Evolutionary conservation across 1,140 invertebrate genomes (phyloP).

Genomic region (Drosophila malerkotliana): DNA sequence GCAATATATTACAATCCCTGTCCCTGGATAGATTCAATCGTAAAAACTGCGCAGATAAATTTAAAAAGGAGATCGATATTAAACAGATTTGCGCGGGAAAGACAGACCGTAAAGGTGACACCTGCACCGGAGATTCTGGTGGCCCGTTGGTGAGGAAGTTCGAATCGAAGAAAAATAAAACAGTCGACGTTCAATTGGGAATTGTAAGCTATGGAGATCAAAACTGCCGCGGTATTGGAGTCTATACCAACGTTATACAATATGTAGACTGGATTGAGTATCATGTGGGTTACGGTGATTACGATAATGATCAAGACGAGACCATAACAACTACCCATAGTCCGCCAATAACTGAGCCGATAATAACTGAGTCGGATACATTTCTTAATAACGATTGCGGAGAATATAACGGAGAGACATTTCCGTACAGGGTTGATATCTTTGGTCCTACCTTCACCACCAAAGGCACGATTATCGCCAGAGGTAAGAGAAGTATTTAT

Average conservation of each 20-base stretch:
- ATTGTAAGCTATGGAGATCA: not conserved
- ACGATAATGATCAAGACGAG: not conserved
- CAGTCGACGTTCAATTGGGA: not conserved
- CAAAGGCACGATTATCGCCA: not conserved
- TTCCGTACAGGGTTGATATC: not conserved
- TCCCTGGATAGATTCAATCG: not conserved
- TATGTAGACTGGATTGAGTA: slow-evolving; percentile 7
- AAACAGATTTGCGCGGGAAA: slow-evolving; percentile 3
- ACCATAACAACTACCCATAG: no score
- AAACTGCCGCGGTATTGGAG: not conserved
- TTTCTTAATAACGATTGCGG: not conserved
- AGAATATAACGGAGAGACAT: not conserved
- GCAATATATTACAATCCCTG: not conserved
- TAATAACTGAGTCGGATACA: no score
- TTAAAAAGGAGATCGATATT: rapidly evolving
- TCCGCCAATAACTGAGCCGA: no score
- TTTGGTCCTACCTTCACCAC: not conserved
- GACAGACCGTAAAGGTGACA: not conserved
- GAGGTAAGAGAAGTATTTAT: not conserved
- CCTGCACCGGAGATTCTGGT: slow-evolving; percentile 14
- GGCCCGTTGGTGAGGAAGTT: not conserved
- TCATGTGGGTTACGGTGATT: not conserved
- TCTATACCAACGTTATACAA: slow-evolving; percentile 9
- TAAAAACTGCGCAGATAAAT: not conserved
- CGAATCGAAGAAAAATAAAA: not conserved